These are phyloP conservation scores for Speoplatyrhinus poulsoni DNA, from an alignment of 2,113 vertebrate genomes.

Conservation along the genomic window DNA sequence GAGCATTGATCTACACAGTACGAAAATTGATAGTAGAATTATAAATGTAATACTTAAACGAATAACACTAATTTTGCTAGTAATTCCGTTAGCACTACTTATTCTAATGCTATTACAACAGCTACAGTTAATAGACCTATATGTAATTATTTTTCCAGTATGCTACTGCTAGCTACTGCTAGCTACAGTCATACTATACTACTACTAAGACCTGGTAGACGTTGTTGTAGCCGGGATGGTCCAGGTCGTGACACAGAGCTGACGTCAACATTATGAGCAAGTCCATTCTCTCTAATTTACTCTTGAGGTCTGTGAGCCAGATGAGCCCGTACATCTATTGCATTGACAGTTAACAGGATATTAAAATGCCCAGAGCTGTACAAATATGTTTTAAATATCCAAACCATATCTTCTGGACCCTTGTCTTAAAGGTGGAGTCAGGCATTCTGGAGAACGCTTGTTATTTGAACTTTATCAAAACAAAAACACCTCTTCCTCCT, in stretches of 20 bases:
- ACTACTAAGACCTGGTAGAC: slow-evolving; percentile 48
- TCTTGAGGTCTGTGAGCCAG: slow-evolving; percentile 60
- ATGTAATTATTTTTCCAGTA: background rate
- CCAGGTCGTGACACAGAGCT: slow-evolving; percentile 64
- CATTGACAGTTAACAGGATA: background rate
- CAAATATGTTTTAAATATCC: too few relatives aligned
- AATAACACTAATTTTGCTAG: background rate
- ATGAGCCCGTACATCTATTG: slow-evolving; percentile 62
- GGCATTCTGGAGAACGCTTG: too few relatives aligned
- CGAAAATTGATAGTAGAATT: background rate
- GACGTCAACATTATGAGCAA: slow-evolving; percentile 61
- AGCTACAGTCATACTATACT: background rate
- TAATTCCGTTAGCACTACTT: background rate
- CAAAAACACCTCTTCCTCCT: too few relatives aligned
- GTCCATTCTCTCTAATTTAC: slow-evolving; percentile 31
- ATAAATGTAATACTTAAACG: background rate
- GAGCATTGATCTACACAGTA: slow-evolving; percentile 63
- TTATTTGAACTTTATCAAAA: too few relatives aligned
- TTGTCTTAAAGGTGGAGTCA: too few relatives aligned
- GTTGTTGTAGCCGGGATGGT: slow-evolving; percentile 67
- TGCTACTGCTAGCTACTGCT: too few relatives aligned
- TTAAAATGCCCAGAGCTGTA: background rate
- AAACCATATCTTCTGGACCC: too few relatives aligned
- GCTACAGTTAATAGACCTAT: background rate
- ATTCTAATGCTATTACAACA: too few relatives aligned